Evolutionary conservation across 2,113 vertebrate genomes (phyloP).

Genomic region (Gyps fulvus): DNA sequence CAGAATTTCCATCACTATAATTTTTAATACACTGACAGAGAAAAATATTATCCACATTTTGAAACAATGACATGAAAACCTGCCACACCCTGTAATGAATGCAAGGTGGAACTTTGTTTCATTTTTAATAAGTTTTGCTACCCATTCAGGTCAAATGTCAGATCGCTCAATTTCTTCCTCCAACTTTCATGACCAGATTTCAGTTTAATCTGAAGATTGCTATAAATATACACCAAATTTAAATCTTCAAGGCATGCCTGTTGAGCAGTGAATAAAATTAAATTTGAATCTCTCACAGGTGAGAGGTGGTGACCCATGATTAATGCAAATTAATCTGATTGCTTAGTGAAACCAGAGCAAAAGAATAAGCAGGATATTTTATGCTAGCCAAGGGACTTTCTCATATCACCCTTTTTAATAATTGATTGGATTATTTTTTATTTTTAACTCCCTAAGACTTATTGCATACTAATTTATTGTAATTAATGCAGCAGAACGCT

Average conservation of each 20-base stretch:
- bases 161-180: neutral
- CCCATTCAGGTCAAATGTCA: neutral
- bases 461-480: neutral
- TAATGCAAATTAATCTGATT: slow-evolving; percentile 54
- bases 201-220: slow-evolving; percentile 9
- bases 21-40: neutral
- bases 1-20: neutral
- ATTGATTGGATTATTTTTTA: slow-evolving; percentile 15
- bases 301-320: slow-evolving; percentile 40
- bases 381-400: neutral
- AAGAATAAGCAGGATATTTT: slow-evolving; percentile 19
- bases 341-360: slow-evolving; percentile 17
- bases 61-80: neutral
- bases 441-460: neutral
- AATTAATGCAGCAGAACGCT: neutral
- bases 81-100: neutral
- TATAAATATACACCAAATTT: slow-evolving; percentile 2
- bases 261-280: slow-evolving; percentile 47
- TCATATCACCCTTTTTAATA: neutral
- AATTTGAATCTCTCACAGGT: slow-evolving; percentile 43
- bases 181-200: neutral
- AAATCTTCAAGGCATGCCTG: slow-evolving; percentile 1
- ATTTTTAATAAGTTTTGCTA: slow-evolving; percentile 1
- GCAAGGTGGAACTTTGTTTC: neutral
- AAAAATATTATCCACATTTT: neutral